Percentiles rank a stretch among this genome's conserved stretches.
phyloP scores from a whole-genome alignment of 2,797 vertebrate genomes.

The Rhodeus uyekii region DNA sequence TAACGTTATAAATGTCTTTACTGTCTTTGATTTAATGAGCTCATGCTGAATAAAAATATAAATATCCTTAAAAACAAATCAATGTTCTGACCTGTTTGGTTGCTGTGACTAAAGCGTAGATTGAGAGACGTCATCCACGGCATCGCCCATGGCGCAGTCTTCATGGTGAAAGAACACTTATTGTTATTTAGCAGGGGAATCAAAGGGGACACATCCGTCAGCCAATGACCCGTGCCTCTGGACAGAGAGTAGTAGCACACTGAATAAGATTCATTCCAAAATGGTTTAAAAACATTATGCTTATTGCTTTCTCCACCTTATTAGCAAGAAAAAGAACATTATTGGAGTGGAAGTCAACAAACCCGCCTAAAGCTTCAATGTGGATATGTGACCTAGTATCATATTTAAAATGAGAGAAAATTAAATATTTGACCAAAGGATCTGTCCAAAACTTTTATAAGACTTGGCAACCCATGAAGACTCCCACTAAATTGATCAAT shows the following conservation, averaged over 20 bases:
- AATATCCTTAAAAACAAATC: not conserved
- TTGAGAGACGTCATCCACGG: conserved; percentile 78
- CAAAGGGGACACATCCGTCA: conserved; percentile 78
- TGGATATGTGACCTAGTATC: too few species aligned
- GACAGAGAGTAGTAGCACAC: not conserved
- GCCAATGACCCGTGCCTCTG: conserved; percentile 78
- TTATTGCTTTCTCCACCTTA: too few species aligned
- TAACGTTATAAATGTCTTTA: not conserved
- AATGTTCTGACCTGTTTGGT: conserved; percentile 59
- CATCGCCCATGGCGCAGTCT: conserved; percentile 79
- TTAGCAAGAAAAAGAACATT: too few species aligned
- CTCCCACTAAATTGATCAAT: too few species aligned
- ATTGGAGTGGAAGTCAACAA: too few species aligned
- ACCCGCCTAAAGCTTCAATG: too few species aligned
- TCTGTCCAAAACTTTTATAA: too few species aligned
- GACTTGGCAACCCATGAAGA: too few species aligned
- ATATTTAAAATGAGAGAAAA: too few species aligned
- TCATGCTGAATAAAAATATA: not conserved
- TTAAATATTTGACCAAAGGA: too few species aligned
- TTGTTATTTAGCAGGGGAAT: conserved; percentile 71
- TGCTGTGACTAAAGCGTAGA: conserved; percentile 73
- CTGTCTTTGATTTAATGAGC: not conserved
- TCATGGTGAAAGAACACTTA: conserved; percentile 77
- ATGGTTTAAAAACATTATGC: not conserved
- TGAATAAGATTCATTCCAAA: not conserved